Percentiles rank a stretch among this genome's conserved stretches.
Conservation (phyloP, 2,113 vertebrate species). For the Cromileptes altivelis region DNA sequence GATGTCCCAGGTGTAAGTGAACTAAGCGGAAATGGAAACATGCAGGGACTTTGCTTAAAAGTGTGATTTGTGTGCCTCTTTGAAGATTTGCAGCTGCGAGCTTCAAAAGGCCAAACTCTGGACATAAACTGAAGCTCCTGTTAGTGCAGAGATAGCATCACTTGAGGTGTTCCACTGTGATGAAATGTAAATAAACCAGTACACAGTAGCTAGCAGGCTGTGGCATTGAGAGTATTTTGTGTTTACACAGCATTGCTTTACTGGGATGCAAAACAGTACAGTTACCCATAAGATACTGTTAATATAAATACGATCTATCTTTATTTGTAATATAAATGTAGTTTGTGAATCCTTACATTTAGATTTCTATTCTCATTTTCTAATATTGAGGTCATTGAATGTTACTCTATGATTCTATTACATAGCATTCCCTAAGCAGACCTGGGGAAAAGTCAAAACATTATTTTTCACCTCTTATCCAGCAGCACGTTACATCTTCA, state of each 20-base stretch:
- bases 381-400: neutral
- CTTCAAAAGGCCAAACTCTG: constrained; percentile 45
- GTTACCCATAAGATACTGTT: neutral
- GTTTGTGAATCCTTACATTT: neutral
- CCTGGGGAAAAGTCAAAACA: constrained; percentile 2
- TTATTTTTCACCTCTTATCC: constrained; percentile 28
- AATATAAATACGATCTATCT: neutral
- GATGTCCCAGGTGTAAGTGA: constrained; percentile 42
- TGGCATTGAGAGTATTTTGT: neutral
- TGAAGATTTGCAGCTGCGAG: constrained; percentile 45
- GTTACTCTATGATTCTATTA: neutral
- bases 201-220: neutral
- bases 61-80: constrained; percentile 36
- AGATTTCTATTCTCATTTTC: neutral
- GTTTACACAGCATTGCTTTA: neutral
- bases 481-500: constrained; percentile 17
- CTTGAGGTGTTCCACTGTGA: constrained; percentile 19
- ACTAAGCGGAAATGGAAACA: constrained; percentile 35
- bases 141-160: constrained; percentile 19
- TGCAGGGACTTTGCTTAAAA: constrained; percentile 24
- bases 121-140: constrained; percentile 26
- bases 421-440: neutral
- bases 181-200: constrained; percentile 32
- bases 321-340: neutral
- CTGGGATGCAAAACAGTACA: neutral